These are phyloP conservation scores for Pelmatolapia mariae DNA, from an alignment of 2,113 vertebrate genomes.

Conservation along the genomic window DNA sequence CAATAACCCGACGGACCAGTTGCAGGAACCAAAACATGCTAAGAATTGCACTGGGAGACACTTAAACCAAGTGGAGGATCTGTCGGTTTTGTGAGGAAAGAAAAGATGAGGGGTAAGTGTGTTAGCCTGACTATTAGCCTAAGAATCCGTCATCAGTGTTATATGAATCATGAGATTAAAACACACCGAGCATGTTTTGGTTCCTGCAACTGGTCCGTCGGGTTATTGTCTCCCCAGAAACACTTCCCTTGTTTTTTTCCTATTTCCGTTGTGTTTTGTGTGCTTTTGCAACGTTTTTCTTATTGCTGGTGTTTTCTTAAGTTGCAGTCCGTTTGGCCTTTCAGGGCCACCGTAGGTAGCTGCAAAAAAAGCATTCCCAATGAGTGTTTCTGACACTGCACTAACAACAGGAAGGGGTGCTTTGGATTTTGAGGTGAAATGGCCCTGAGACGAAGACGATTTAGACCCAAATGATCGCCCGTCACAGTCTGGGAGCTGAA, in stretches of 20 bases:
- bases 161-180: neutral
- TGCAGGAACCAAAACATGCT: neutral
- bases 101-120: neutral
- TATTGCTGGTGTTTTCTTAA: neutral
- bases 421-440: neutral
- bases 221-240: neutral
- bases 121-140: neutral
- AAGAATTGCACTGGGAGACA: accelerated
- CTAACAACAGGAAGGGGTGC: neutral
- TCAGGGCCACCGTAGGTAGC: neutral
- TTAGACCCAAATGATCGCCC: neutral
- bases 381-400: neutral
- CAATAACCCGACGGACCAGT: neutral
- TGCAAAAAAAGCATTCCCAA: neutral
- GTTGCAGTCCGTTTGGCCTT: neutral
- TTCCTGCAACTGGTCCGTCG: accelerated
- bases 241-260: neutral
- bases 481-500: neutral
- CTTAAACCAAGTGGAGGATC: neutral
- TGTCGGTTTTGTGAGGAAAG: neutral
- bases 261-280: neutral
- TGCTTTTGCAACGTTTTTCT: neutral
- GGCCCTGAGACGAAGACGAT: neutral
- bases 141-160: neutral
- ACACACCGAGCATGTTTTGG: neutral